Evolutionary conservation across 2,888 invertebrate genomes (phyloP).

Genomic region (Phorcus lineatus): DNA sequence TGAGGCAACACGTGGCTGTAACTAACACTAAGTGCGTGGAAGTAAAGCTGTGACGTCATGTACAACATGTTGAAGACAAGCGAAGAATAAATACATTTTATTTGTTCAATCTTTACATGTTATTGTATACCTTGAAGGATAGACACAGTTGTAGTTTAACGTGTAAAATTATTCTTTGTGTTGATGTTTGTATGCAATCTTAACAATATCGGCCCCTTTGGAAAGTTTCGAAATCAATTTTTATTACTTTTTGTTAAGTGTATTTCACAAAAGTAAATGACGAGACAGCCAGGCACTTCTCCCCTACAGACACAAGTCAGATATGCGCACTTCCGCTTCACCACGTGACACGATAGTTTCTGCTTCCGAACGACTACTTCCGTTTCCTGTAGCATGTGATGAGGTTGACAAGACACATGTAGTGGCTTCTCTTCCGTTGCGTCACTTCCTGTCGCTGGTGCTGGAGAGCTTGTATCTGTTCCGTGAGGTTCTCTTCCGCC

Average conservation of each 20-base stretch:
- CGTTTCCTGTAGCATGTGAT: conserved; percentile 32
- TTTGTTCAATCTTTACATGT: conserved; percentile 7
- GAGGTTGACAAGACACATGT: conserved; percentile 31
- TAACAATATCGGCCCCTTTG: no score
- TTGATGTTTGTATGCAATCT: no score
- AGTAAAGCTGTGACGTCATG: background rate
- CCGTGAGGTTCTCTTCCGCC: conserved; percentile 20
- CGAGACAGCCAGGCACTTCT: background rate
- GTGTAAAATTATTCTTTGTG: no score
- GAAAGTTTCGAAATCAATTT: no score
- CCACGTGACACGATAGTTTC: background rate
- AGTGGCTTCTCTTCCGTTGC: conserved; percentile 23
- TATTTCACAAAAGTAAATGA: background rate
- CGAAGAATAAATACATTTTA: conserved; percentile 5
- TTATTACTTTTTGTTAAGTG: no score
- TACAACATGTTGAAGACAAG: background rate
- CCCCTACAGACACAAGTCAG: conserved; percentile 1
- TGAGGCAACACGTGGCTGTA: background rate
- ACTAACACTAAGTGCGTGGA: background rate
- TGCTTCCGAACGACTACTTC: conserved; percentile 1
- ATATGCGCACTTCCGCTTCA: background rate
- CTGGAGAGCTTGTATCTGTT: conserved; percentile 22
- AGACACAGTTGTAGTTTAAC: no score
- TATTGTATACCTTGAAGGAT: background rate
- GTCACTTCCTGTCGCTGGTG: conserved; percentile 7